Conservation (phyloP, 2,797 vertebrate genomes). For the Pampus argenteus region DNA sequence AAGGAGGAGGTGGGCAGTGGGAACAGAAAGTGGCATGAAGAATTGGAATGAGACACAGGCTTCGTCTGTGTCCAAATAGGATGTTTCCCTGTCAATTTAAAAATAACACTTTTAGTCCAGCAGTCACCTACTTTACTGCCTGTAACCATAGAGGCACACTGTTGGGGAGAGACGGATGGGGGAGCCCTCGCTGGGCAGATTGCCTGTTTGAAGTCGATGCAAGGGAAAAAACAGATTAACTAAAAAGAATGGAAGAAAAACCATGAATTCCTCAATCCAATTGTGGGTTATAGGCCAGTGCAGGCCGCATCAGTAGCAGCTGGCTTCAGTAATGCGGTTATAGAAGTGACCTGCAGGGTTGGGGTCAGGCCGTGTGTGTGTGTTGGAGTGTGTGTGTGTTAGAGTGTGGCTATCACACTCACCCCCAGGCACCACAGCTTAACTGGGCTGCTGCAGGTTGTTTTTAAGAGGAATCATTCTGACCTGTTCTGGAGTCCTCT, state of each 20-base stretch:
- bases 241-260: slow-evolving; percentile 83
- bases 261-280: slow-evolving; percentile 95
- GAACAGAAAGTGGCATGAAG: slow-evolving; percentile 71
- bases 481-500: slow-evolving; percentile 64
- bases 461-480: slow-evolving; percentile 80
- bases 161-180: slow-evolving; percentile 43
- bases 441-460: slow-evolving; percentile 71
- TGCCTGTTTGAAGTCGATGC: slow-evolving; percentile 70
- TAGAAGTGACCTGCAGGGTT: slow-evolving; percentile 83
- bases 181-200: slow-evolving; percentile 65
- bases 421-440: slow-evolving; percentile 63
- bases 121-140: slow-evolving; percentile 72
- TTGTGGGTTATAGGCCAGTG: slow-evolving; percentile 92
- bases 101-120: slow-evolving; percentile 96
- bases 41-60: slow-evolving; percentile 73
- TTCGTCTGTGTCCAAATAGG: slow-evolving; percentile 88
- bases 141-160: slow-evolving; percentile 58
- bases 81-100: slow-evolving; percentile 96
- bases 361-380: slow-evolving; percentile 87
- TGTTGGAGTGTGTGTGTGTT: slow-evolving; percentile 32
- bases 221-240: slow-evolving; percentile 63
- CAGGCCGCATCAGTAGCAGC: slow-evolving; percentile 86
- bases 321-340: slow-evolving; percentile 96
- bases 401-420: slow-evolving; percentile 58
- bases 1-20: slow-evolving; percentile 84